Percentiles rank a stretch among this genome's conserved stretches.
Evolutionary conservation across 92 coral and sea anemone species (phyloP).

Genomic region (Pocillopora meandrina): DNA sequence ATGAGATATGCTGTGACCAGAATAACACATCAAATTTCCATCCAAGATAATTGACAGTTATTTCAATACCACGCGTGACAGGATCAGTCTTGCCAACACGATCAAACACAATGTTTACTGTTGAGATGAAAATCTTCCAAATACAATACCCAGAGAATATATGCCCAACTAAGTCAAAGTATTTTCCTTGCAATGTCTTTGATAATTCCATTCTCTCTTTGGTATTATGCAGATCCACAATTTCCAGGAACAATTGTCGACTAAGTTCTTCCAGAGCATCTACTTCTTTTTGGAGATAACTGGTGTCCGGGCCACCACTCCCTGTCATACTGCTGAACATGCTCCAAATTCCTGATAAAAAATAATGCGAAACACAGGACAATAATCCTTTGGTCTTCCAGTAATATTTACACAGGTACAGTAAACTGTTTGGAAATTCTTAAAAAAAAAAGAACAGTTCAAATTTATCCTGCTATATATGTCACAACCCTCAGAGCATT

Average conservation of each 20-base stretch:
- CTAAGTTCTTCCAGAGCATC: slow-evolving; percentile 94
- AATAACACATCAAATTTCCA: slow-evolving; percentile 87
- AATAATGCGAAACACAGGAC: background rate
- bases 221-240: slow-evolving; percentile 92
- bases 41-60: slow-evolving; percentile 95
- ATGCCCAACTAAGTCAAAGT: slow-evolving; percentile 97
- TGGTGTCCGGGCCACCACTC: slow-evolving; percentile 66
- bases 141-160: slow-evolving; percentile 97
- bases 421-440: no score
- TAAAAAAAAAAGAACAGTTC: no score
- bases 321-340: slow-evolving; percentile 80
- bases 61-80: slow-evolving; percentile 93
- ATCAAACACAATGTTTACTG: slow-evolving; percentile 97
- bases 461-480: no score
- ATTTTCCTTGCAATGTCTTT: slow-evolving; percentile 94
- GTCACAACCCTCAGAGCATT: no score
- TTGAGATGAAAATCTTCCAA: slow-evolving; percentile 98
- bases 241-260: slow-evolving; percentile 94
- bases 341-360: slow-evolving; percentile 86
- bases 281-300: slow-evolving; percentile 87
- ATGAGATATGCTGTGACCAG: slow-evolving; percentile 98
- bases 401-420: no score
- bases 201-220: slow-evolving; percentile 95
- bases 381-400: background rate
- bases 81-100: slow-evolving; percentile 98